Evolutionary conservation across 2,888 invertebrate species (phyloP), one percentile per base, ranked within the genome.

Genomic region (Taphrorychus bicolor): DNA sequence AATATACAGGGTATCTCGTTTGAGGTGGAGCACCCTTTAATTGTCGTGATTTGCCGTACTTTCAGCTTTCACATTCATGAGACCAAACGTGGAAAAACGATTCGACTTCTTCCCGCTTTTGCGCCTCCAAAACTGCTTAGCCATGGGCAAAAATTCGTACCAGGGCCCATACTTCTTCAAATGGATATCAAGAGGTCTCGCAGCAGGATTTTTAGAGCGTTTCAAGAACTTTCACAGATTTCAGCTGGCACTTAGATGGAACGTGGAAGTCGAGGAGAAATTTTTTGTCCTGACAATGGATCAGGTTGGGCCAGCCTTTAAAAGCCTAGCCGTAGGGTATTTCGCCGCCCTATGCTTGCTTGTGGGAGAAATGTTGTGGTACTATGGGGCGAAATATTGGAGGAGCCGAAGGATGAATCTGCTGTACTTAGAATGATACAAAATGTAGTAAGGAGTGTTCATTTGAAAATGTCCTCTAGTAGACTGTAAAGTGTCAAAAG

Each of bases 71-170:
- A 9, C 51, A n/a, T 18, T 51, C 5, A 23, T 40, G 40, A 49
- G 23, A 49, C 60, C 60, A 9, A 60, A 60, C 14, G 9, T 51
- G 2, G 21, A 60, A 51, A 40, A 52, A 14, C 5, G 16, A 4
- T 60, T 60, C 21, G 32, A 24, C 40, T 51, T 9, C 18, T 51
- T 60, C 16, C 40, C 60, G 5, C 4, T 51, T 7, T 2, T 5
- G 21, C 14, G 16, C 14, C 2, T 52, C 3, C 3, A 24, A 16
- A 9, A 49, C 14, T 16, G 32, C 32, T 18, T 60, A 17, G 51
- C 40, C 1, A 60, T 52, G 60, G 40, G 24, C 5, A 51, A 60
- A 52, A 51, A 60, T 21, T 40, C 32, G 9, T 60, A 32, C 21
- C 14, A 32, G 9, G 9, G 49, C 9, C 60, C 24, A 4, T 16